Evolutionary conservation across 1,140 invertebrate genomes (phyloP).

Genomic region (Ceratoteleas bidentatus): DNA sequence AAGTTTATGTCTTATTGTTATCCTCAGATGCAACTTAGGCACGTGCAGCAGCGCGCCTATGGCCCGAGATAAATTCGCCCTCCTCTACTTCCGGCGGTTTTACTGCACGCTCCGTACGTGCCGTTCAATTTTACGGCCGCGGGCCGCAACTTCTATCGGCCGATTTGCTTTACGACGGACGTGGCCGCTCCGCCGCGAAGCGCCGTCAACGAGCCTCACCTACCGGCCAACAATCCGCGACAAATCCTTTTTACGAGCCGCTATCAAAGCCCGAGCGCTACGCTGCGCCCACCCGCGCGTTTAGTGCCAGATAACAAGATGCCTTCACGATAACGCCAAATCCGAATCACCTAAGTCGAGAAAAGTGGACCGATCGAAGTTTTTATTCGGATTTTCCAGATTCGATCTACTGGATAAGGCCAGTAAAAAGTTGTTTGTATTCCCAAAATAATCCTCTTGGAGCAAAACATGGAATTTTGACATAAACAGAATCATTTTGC

Average conservation of each 20-base stretch:
- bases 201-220: constrained; percentile 18
- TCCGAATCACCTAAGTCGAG: no score
- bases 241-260: constrained; percentile 65
- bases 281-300: constrained; percentile 8
- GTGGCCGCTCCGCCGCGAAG: constrained; percentile 22
- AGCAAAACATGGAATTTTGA: no score
- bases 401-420: no score
- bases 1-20: constrained; percentile 57
- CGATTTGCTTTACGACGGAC: constrained; percentile 55
- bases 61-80: constrained; percentile 60
- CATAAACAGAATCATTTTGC: no score
- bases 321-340: neutral
- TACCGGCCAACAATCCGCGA: constrained; percentile 42
- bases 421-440: no score
- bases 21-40: constrained; percentile 41
- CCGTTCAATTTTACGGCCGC: constrained; percentile 63
- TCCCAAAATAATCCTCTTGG: no score
- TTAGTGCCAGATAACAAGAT: constrained; percentile 26
- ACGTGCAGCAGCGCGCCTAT: constrained; percentile 50
- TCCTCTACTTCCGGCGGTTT: constrained; percentile 65
- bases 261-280: constrained; percentile 14
- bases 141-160: constrained; percentile 38
- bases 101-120: constrained; percentile 59
- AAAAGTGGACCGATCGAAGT: no score
- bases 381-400: no score